Conservation (phyloP, 2,113 vertebrate species). For the Alaudala cheleensis region DNA sequence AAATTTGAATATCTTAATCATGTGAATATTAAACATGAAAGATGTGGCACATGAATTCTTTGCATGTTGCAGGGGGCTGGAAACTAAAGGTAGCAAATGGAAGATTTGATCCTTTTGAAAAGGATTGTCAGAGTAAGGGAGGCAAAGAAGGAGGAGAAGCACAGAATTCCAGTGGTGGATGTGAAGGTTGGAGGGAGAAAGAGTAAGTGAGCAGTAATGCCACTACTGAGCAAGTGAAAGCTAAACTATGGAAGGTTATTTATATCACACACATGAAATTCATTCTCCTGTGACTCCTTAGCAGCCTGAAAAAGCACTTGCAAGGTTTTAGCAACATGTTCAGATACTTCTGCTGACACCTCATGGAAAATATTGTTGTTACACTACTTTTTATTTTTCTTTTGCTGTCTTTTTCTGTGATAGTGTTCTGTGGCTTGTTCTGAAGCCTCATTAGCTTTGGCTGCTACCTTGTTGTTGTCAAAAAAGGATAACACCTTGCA, state of each 20-base stretch:
- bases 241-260: not conserved
- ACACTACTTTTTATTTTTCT: not conserved
- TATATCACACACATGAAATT: not conserved
- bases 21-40: not conserved
- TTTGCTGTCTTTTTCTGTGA: not conserved
- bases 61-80: not conserved
- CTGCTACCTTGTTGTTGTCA: not conserved
- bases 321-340: not conserved
- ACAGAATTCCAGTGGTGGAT: not conserved
- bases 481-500: not conserved
- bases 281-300: not conserved
- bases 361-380: slow-evolving; percentile 44
- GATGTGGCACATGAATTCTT: not conserved
- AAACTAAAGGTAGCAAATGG: not conserved
- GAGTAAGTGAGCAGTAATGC: not conserved
- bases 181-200: not conserved
- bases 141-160: not conserved
- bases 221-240: not conserved
- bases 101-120: not conserved
- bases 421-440: not conserved
- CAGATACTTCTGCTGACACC: slow-evolving; percentile 55
- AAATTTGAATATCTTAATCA: not conserved
- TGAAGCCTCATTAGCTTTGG: not conserved
- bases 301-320: not conserved
- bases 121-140: not conserved